A percentile compares a stretch with the other conserved stretches of the same genome.
phyloP scores from a whole-genome alignment of 1,140 invertebrate genomes.

The Heliconius eleuchia region DNA sequence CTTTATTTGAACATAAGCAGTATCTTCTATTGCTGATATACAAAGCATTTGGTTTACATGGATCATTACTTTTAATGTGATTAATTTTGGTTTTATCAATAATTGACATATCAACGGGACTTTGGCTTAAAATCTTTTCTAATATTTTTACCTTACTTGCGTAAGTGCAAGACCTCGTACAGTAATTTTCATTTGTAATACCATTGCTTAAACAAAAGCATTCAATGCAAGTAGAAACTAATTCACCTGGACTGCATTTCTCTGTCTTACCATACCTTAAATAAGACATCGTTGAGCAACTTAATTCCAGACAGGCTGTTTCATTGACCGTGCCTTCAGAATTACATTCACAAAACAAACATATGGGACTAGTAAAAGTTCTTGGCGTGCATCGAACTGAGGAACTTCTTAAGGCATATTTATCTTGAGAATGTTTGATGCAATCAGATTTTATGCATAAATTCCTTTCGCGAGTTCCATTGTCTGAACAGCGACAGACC shows the following conservation, averaged over 20 bases:
- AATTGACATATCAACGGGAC: conserved; percentile 30
- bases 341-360: conserved; percentile 66
- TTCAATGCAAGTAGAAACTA: conserved; percentile 62
- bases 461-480: conserved; percentile 45
- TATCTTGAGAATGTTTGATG: conserved; percentile 30
- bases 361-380: conserved; percentile 57
- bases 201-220: conserved; percentile 61
- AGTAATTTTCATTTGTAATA: conserved; percentile 52
- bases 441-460: conserved; percentile 52
- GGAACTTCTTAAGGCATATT: conserved; percentile 40
- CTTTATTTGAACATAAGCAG: conserved; percentile 62
- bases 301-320: conserved; percentile 56
- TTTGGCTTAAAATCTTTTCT: conserved; percentile 55
- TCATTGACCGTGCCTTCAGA: conserved; percentile 51
- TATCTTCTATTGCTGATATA: conserved; percentile 57
- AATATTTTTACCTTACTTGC: conserved; percentile 57
- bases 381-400: conserved; percentile 48
- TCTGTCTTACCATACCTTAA: conserved; percentile 39
- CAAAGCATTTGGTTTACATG: conserved; percentile 54
- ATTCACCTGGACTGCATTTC: conserved; percentile 59
- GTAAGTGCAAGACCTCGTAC: conserved; percentile 56
- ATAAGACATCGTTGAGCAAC: conserved; percentile 51
- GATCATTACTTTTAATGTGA: conserved; percentile 23
- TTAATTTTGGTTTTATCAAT: conserved; percentile 47
- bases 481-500: conserved; percentile 60